Conservation (phyloP, 2,113 vertebrate genomes). For the Halcyon senegalensis region DNA sequence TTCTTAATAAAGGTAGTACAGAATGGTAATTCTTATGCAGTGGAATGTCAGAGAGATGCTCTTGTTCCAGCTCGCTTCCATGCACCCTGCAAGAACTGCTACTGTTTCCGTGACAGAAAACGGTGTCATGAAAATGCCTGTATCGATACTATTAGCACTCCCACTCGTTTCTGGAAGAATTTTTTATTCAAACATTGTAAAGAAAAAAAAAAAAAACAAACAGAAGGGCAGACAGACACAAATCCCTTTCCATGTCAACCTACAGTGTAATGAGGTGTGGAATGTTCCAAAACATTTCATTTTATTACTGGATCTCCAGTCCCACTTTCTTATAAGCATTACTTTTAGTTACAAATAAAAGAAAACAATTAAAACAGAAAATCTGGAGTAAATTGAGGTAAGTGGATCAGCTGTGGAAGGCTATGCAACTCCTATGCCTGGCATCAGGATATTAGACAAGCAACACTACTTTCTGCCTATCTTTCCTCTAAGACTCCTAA, state of each 20-base stretch:
- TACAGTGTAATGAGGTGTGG: too few species aligned
- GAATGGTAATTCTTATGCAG: background rate
- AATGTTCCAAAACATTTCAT: background rate
- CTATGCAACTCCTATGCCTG: background rate
- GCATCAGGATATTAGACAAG: background rate
- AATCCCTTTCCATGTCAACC: background rate
- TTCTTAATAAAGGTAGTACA: background rate
- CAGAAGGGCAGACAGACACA: background rate
- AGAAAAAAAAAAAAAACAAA: background rate
- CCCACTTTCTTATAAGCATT: background rate
- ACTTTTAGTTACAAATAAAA: background rate
- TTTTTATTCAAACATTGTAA: background rate
- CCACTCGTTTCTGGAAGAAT: background rate
- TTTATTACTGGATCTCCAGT: background rate
- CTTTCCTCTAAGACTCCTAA: background rate
- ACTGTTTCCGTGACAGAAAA: background rate
- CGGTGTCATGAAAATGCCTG: background rate
- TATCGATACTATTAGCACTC: background rate
- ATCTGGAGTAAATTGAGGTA: background rate
- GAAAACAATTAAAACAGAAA: background rate
- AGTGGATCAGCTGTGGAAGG: background rate
- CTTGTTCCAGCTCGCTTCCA: background rate
- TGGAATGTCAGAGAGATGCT: background rate
- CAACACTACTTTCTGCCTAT: background rate
- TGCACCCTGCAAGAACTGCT: background rate